Base-by-base conservation (phyloP, 2,888 invertebrate genomes). In the Autographa pulchrina region DNA sequence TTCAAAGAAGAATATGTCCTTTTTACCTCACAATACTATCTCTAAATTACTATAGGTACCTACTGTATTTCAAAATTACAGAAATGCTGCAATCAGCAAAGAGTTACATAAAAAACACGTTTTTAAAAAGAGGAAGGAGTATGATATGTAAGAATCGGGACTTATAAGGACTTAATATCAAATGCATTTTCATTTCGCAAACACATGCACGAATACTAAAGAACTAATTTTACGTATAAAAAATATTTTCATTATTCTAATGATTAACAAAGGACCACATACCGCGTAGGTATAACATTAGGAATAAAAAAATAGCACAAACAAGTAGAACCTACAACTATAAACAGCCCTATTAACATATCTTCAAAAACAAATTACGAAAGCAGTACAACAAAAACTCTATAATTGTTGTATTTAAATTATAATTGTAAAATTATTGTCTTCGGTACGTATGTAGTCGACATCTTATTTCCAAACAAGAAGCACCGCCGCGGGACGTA, bases 381-480 rank as follows among this genome's bases (percentile, higher is more conserved):
- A 25, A 20, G 5, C 56, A 16, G 16, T 58, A 32, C 0, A 7
- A 32, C 59, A 59, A 74, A 80, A 61, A 43, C 38, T 9, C 20
- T 48, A 0, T 14, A 54, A 60, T 63, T 38, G 14, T 41, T 54
- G 14, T 56, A 60, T 43, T 71, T 76, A 76, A 77, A 77, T 77
- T 71, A 68, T 38, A 66, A 68, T 68, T 63, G 43, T 72, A 68
- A 72, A 68, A 79, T 54, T 72, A 78, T 72, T 68, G 62, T 60
- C 13, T 62, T 14, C 38, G 43, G 63, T 38, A 38, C 67, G 68
- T 64, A 68, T 63, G 43, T 52, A 76, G 62, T 68, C 38, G 11
- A 77, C 75, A 59, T 64, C 72, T 76, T 61, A 80, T 16, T 71
- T n/a, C 54, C 6, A 80, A 80, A 75, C 67, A 60, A 71, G 9